phyloP scores from a whole-genome alignment of 2,888 invertebrate species.

The Villa cingulata region DNA sequence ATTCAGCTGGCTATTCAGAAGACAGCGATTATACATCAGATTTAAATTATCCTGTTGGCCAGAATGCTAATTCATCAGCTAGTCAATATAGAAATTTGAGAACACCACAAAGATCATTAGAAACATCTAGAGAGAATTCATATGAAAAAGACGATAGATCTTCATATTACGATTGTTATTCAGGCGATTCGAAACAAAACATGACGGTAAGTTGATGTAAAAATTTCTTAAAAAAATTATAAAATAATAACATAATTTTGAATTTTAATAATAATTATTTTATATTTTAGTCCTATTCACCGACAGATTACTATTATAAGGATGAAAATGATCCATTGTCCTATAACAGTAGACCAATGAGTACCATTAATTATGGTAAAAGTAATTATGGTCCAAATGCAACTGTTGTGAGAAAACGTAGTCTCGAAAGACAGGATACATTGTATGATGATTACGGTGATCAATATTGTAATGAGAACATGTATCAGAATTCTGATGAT shows the following conservation, averaged over 20 bases:
- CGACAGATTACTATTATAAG: constrained; percentile 25
- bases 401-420: constrained; percentile 45
- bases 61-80: constrained; percentile 82
- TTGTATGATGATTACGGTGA: constrained; percentile 44
- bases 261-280: not conserved
- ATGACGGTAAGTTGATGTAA: constrained; percentile 15
- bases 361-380: constrained; percentile 19
- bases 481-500: constrained; percentile 9
- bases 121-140: constrained; percentile 69
- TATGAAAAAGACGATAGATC: constrained; percentile 59
- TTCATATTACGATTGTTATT: constrained; percentile 14
- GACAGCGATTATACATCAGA: constrained; percentile 96
- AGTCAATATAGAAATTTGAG: constrained; percentile 48
- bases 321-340: constrained; percentile 53
- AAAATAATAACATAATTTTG: not conserved
- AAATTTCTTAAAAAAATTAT: not conserved
- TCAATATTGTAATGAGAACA: constrained; percentile 28
- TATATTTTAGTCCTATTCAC: constrained; percentile 26
- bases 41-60: constrained; percentile 77
- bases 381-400: constrained; percentile 15
- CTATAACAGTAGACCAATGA: constrained; percentile 65
- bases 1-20: constrained; percentile 84
- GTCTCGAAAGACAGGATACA: constrained; percentile 67
- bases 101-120: constrained; percentile 46
- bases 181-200: constrained; percentile 12